Evolutionary conservation across 2,113 vertebrate species (phyloP).

Genomic region (Mobula birostris): DNA sequence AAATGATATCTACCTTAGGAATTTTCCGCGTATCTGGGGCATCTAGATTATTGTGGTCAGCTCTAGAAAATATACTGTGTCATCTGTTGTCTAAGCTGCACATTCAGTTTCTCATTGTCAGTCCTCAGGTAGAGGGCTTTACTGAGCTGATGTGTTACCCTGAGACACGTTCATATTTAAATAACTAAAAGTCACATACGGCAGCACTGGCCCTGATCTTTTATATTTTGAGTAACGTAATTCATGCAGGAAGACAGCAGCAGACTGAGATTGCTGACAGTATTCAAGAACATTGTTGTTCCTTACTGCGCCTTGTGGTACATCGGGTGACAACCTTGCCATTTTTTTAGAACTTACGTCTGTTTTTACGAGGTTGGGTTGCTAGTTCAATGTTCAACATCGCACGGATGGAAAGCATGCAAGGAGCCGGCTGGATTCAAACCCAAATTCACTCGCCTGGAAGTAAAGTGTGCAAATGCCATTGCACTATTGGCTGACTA

Average conservation of each 20-base stretch:
- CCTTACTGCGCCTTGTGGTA: no score
- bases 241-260: background rate
- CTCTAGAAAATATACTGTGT: background rate
- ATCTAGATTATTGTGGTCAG: background rate
- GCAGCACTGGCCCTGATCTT: background rate
- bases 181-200: background rate
- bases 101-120: background rate
- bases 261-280: background rate
- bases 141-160: background rate
- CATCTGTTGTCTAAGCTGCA: background rate
- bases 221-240: background rate
- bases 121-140: background rate
- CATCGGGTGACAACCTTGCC: no score
- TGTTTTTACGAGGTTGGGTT: no score
- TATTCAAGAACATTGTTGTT: background rate
- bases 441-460: no score
- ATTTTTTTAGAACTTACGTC: no score
- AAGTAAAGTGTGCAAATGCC: no score
- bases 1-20: background rate
- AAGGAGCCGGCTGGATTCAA: background rate
- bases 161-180: background rate
- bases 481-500: background rate
- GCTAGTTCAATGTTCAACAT: no score
- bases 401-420: no score
- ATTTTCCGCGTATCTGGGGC: background rate